These are phyloP conservation scores for Lynx canadensis DNA, from an alignment of 2,113 vertebrate genomes.

Conservation along the genomic window DNA sequence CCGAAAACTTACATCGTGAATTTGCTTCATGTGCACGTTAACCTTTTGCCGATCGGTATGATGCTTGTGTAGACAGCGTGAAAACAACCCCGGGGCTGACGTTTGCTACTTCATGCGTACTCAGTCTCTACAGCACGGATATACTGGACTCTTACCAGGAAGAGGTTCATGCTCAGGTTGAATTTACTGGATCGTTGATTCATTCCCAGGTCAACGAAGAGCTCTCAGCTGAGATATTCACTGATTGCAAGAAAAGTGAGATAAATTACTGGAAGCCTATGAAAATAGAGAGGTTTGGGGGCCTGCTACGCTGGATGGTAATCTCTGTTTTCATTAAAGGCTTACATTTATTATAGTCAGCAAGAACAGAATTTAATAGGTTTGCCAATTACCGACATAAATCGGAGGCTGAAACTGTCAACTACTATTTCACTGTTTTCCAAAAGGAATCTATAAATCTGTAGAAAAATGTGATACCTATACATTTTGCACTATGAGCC, in stretches of 20 bases:
- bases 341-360: constrained; percentile 55
- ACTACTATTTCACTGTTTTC: not conserved
- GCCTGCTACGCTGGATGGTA: not conserved
- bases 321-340: constrained; percentile 42
- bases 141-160: not conserved
- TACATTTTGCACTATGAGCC: not conserved
- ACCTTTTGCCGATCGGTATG: not conserved
- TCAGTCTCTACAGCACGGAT: not conserved
- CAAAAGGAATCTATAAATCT: not conserved
- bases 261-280: not conserved
- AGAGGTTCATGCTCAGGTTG: not conserved
- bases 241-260: not conserved
- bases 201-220: not conserved
- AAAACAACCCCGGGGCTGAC: not conserved
- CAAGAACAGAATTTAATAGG: not conserved
- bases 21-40: not conserved
- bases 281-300: not conserved
- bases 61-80: not conserved
- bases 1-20: not conserved
- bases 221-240: not conserved
- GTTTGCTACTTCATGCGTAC: not conserved
- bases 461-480: not conserved
- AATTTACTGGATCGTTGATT: constrained; percentile 12
- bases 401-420: not conserved
- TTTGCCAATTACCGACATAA: constrained; percentile 8